phyloP scores from a whole-genome alignment of 35 echinoderm and acorn worm genomes.

The Lytechinus variegatus region DNA sequence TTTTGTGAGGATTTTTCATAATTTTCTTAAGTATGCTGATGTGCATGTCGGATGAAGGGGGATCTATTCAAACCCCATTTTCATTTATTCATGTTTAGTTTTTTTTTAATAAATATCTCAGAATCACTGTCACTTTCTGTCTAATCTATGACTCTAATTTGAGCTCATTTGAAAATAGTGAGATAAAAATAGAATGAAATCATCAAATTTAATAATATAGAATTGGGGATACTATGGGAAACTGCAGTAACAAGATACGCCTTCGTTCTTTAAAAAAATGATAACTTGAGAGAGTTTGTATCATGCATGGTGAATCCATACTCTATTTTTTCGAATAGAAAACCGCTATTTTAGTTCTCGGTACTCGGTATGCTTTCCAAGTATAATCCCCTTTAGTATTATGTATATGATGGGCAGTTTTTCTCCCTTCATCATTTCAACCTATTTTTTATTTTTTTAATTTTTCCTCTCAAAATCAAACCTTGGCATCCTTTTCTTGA shows the following conservation, averaged over 20 bases:
- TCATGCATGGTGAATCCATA: background rate
- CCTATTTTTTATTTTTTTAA: background rate
- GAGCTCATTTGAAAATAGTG: background rate
- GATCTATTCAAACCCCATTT: background rate
- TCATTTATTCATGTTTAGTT: background rate
- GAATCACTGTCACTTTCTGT: background rate
- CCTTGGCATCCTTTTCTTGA: background rate
- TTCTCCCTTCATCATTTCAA: background rate
- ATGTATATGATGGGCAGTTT: conserved; percentile 7
- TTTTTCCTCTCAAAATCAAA: background rate
- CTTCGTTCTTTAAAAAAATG: background rate
- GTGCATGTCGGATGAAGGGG: background rate
- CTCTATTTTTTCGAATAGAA: background rate
- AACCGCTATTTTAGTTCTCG: background rate
- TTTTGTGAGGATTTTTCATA: background rate
- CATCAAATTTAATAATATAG: background rate
- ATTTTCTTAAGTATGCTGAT: background rate
- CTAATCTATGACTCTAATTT: background rate
- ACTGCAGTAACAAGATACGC: background rate
- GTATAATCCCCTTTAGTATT: background rate
- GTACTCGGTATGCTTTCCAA: background rate
- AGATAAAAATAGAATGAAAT: background rate
- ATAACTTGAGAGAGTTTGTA: background rate
- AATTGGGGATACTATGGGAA: background rate
- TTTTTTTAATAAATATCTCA: background rate